Percentiles rank a stretch among this genome's conserved stretches.
Evolutionary conservation across 1,140 invertebrate species (phyloP).

Genomic region (Drosophila prosaltans): DNA sequence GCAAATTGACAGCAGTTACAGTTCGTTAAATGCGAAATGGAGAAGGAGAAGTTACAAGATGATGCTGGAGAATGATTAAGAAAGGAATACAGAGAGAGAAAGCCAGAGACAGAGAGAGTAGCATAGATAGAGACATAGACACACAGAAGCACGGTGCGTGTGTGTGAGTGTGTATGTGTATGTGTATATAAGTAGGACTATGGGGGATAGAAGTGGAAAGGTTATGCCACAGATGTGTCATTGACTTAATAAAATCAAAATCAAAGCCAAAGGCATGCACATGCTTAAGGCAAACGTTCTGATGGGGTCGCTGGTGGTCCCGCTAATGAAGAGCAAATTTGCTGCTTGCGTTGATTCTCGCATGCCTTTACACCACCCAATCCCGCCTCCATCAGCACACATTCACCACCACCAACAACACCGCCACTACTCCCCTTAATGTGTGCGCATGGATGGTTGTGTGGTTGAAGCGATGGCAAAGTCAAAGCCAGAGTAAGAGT

Average conservation of each 20-base stretch:
- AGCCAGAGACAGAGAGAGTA: background rate
- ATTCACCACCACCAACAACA: background rate
- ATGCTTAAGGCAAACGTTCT: slow-evolving; percentile 49
- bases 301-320: background rate
- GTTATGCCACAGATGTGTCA: slow-evolving; percentile 78
- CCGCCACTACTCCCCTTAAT: background rate
- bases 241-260: slow-evolving; percentile 82
- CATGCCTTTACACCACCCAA: slow-evolving; percentile 11
- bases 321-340: slow-evolving; percentile 78
- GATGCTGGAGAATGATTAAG: slow-evolving; percentile 2
- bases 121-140: background rate
- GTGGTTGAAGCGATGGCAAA: background rate
- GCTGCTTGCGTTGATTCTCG: slow-evolving; percentile 37
- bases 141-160: background rate
- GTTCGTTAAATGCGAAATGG: slow-evolving; percentile 74
- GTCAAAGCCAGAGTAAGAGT: background rate
- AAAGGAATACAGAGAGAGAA: slow-evolving; percentile 21
- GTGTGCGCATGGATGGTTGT: slow-evolving; percentile 8
- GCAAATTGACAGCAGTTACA: slow-evolving; percentile 81
- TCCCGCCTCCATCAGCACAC: too few relatives aligned
- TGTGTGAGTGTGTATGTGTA: too few relatives aligned
- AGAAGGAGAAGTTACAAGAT: slow-evolving; percentile 25
- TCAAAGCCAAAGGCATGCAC: slow-evolving; percentile 79
- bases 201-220: slow-evolving; percentile 17
- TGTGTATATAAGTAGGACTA: too few relatives aligned